These are phyloP conservation scores for Drosophila tropicalis DNA, from an alignment of 1,140 invertebrate genomes.

Conservation along the genomic window DNA sequence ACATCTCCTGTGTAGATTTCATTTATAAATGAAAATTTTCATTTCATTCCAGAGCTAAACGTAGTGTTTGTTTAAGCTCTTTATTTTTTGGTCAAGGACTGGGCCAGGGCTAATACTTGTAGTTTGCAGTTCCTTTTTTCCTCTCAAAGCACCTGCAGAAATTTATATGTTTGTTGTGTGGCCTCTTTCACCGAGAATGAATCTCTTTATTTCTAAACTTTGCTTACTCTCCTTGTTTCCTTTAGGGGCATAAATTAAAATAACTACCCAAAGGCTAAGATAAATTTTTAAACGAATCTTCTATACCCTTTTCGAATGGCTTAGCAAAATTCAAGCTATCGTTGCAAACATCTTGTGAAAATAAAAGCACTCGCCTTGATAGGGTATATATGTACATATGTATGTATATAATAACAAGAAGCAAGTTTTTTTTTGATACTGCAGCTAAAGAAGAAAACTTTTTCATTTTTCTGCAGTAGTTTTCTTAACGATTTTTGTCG, in stretches of 20 bases:
- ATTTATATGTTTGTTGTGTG: slow-evolving; percentile 8
- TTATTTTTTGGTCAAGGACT: not conserved
- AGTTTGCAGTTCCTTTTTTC: not conserved
- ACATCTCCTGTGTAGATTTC: not conserved
- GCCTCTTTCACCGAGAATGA: not conserved
- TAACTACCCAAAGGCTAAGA: not conserved
- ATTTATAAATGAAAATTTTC: not conserved
- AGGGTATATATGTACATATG: not conserved
- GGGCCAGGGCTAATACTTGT: not conserved
- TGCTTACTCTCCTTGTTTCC: slow-evolving; percentile 4
- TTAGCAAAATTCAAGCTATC: too few relatives aligned
- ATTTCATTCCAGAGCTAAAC: not conserved
- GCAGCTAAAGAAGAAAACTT: slow-evolving; percentile 38
- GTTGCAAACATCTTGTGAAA: not conserved
- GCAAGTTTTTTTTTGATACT: slow-evolving; percentile 32
- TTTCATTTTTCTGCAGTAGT: slow-evolving; percentile 46
- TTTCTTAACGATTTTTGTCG: slow-evolving; percentile 62
- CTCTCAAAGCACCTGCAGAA: not conserved
- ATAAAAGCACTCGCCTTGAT: not conserved
- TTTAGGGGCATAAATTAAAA: slow-evolving; percentile 65
- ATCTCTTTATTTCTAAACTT: not conserved
- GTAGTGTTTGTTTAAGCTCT: not conserved
- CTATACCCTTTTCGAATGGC: not conserved
- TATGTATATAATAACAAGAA: slow-evolving; percentile 20
- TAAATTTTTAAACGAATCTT: not conserved